phyloP scores from a whole-genome alignment of 2,888 invertebrate genomes.

The Syrphus vitripennis region DNA sequence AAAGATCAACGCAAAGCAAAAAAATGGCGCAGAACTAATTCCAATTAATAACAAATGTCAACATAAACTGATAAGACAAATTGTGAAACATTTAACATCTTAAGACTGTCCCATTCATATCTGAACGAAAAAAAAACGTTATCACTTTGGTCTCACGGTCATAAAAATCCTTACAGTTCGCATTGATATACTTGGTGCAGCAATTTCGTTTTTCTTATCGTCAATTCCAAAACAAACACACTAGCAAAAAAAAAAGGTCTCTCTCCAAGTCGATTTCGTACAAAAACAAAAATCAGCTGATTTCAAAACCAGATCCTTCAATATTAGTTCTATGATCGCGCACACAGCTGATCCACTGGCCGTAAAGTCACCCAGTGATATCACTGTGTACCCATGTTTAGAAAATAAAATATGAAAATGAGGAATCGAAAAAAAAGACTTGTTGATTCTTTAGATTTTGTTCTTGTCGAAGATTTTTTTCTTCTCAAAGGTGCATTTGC shows the following conservation, averaged over 20 bases:
- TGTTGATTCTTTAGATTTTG: background rate
- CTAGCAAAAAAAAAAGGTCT: background rate
- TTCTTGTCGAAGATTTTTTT: too few relatives aligned
- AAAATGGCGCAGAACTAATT: background rate
- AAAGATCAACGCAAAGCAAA: too few relatives aligned
- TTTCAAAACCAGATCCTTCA: conserved; percentile 6
- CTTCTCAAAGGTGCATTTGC: background rate
- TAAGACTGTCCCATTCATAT: background rate
- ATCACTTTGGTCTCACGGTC: conserved; percentile 9
- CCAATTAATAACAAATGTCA: conserved; percentile 35
- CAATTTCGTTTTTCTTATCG: conserved; percentile 2
- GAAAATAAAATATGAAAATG: background rate
- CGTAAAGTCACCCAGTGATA: conserved; percentile 44
- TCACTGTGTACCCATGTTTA: background rate
- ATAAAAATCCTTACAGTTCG: conserved; percentile 13
- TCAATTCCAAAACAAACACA: conserved; percentile 2
- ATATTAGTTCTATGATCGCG: conserved; percentile 17
- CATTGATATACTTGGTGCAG: background rate
- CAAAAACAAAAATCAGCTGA: conserved; percentile 67
- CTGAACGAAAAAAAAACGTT: background rate
- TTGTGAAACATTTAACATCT: background rate
- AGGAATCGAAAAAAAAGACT: background rate
- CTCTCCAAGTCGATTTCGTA: background rate
- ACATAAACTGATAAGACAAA: conserved; percentile 6
- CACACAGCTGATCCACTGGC: conserved; percentile 61